phyloP scores from a whole-genome alignment of 2,888 invertebrate species.

The Adela reaumurella region DNA sequence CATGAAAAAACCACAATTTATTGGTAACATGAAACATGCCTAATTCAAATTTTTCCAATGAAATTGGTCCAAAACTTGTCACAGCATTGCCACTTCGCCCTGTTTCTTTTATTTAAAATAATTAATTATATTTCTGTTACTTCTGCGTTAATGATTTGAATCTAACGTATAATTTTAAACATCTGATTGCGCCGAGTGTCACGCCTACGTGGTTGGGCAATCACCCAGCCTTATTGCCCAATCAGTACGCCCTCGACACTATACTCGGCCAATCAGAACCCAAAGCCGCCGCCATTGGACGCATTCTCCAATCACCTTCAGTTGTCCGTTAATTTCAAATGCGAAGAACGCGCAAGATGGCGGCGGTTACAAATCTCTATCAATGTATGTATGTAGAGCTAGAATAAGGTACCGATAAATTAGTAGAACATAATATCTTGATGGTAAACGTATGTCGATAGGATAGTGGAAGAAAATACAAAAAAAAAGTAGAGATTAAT shows the following conservation, averaged over 20 bases:
- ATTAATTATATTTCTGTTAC: too few species aligned
- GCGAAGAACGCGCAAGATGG: conserved; percentile 25
- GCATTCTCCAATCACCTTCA: conserved; percentile 22
- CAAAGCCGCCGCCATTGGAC: conserved; percentile 30
- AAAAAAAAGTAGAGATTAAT: conserved; percentile 38
- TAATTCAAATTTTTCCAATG: too few species aligned
- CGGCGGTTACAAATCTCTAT: conserved; percentile 30
- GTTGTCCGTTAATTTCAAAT: conserved; percentile 21
- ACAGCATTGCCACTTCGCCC: too few species aligned
- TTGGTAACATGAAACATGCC: too few species aligned
- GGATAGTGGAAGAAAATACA: conserved; percentile 37
- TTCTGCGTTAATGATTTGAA: too few species aligned
- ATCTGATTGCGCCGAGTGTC: conserved; percentile 44
- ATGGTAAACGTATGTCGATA: conserved; percentile 56
- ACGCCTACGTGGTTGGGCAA: conserved; percentile 65
- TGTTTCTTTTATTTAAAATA: too few species aligned
- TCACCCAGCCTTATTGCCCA: conserved; percentile 72
- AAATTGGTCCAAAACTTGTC: too few species aligned
- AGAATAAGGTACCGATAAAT: conserved; percentile 41
- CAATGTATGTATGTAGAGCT: conserved; percentile 56
- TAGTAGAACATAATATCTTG: conserved; percentile 20
- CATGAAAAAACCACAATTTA: too few species aligned
- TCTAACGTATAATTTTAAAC: conserved; percentile 21
- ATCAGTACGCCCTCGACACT: conserved; percentile 53
- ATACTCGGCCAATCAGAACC: conserved; percentile 37